phyloP scores from a whole-genome alignment of 2,113 vertebrate species.

The Numida meleagris region DNA sequence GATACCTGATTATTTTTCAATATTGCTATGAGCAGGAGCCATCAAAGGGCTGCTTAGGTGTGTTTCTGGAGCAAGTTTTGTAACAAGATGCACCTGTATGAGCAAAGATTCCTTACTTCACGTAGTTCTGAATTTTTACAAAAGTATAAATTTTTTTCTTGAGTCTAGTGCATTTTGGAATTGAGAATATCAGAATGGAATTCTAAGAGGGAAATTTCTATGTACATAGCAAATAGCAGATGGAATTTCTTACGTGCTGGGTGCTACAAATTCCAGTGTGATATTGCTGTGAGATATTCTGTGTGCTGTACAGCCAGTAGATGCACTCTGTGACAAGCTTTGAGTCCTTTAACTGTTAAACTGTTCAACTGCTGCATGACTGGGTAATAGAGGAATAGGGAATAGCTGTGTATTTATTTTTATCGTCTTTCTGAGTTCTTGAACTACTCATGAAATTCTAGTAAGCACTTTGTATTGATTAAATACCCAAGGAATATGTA shows the following conservation, averaged over 20 bases:
- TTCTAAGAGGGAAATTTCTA: background rate
- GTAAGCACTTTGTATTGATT: background rate
- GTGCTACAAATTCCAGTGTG: background rate
- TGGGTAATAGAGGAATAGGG: background rate
- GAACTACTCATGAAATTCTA: background rate
- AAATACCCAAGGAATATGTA: background rate
- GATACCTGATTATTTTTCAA: background rate
- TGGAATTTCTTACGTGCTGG: background rate
- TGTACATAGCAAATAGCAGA: background rate
- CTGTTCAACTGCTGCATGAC: background rate
- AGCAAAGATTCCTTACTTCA: background rate
- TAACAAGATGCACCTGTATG: background rate
- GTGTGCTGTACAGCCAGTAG: background rate
- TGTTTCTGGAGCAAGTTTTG: background rate
- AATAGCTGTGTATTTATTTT: background rate
- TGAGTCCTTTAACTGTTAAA: background rate
- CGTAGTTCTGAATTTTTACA: background rate
- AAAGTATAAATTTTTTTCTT: background rate
- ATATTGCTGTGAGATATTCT: background rate
- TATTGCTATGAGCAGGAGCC: background rate
- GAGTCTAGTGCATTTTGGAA: background rate
- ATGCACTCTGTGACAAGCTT: background rate
- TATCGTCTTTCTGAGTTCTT: background rate
- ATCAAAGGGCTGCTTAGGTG: background rate
- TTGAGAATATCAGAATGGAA: background rate